Evolutionary conservation across 2,797 vertebrate species (phyloP).

Genomic region (Chelidonichthys spinosus): DNA sequence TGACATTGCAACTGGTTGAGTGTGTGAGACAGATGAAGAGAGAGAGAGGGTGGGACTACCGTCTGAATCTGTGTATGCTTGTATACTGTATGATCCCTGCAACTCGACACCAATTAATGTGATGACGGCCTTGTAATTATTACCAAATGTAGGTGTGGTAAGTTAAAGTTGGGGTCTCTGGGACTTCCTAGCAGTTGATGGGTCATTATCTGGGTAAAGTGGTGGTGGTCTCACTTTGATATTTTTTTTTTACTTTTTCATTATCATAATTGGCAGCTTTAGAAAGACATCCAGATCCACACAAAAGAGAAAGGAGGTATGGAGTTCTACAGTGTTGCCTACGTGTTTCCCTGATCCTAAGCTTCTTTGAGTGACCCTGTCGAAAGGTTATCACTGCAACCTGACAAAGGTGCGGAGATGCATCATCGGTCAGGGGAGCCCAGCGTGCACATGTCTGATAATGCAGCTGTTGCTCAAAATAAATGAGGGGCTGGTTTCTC

Average conservation of each 20-base stretch:
- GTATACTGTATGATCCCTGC: slow-evolving; percentile 29
- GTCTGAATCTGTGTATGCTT: slow-evolving; percentile 28
- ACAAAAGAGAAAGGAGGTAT: background rate
- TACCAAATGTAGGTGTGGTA: slow-evolving; percentile 68
- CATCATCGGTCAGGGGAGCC: background rate
- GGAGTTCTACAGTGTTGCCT: background rate
- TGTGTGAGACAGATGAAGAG: slow-evolving; percentile 18
- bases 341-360: slow-evolving; percentile 2
- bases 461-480: slow-evolving; percentile 41
- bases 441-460: background rate
- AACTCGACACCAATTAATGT: slow-evolving; percentile 61
- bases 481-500: slow-evolving; percentile 18
- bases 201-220: slow-evolving; percentile 39
- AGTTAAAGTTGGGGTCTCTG: slow-evolving; percentile 27
- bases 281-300: slow-evolving; percentile 13
- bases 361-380: slow-evolving; percentile 11
- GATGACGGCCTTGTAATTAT: slow-evolving; percentile 64
- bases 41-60: slow-evolving; percentile 1
- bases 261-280: slow-evolving; percentile 49
- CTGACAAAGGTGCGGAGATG: slow-evolving; percentile 26
- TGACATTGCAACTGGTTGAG: background rate
- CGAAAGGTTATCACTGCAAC: slow-evolving; percentile 21
- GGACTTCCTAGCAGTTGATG: slow-evolving; percentile 57
- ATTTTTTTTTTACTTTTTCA: slow-evolving; percentile 47
- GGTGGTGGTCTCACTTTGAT: slow-evolving; percentile 48